phyloP scores from a whole-genome alignment of 92 coral and sea anemone genomes.

The Plumapathes pennacea region DNA sequence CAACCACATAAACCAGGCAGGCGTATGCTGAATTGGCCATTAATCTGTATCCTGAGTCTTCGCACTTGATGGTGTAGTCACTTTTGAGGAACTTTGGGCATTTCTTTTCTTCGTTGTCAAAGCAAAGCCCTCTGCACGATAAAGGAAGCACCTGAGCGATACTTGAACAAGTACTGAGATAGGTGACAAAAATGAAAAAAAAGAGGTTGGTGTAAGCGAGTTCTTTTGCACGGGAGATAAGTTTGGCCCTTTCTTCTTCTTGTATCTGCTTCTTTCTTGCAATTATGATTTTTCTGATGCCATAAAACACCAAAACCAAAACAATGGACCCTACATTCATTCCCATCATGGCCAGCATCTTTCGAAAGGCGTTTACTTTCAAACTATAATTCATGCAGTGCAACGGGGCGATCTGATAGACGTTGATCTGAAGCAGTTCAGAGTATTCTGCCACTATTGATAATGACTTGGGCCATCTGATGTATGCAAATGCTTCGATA shows the following conservation, averaged over 20 bases:
- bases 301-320: not conserved
- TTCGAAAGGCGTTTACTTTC: slow-evolving; percentile 5
- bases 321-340: not conserved
- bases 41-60: not conserved
- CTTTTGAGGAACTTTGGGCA: not conserved
- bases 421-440: slow-evolving; percentile 8
- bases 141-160: slow-evolving; percentile 6
- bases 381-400: not conserved
- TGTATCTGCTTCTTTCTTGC: not conserved
- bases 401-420: slow-evolving; percentile 13
- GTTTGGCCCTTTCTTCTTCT: too few species aligned
- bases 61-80: not conserved
- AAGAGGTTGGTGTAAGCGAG: too few species aligned
- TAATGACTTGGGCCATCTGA: slow-evolving; percentile 9
- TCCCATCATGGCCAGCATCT: slow-evolving; percentile 4
- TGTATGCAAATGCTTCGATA: slow-evolving; percentile 16
- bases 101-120: not conserved
- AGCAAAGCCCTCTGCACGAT: slow-evolving; percentile 10
- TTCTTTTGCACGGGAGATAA: too few species aligned
- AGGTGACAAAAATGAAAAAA: slow-evolving; percentile 4
- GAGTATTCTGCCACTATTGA: slow-evolving; percentile 5
- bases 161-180: slow-evolving; percentile 11
- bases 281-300: not conserved
- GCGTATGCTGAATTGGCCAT: not conserved
- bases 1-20: not conserved